These are phyloP conservation scores for Crambe crambe DNA, from an alignment of 37 sponge, comb jelly and placozoan species.

Conservation along the genomic window DNA sequence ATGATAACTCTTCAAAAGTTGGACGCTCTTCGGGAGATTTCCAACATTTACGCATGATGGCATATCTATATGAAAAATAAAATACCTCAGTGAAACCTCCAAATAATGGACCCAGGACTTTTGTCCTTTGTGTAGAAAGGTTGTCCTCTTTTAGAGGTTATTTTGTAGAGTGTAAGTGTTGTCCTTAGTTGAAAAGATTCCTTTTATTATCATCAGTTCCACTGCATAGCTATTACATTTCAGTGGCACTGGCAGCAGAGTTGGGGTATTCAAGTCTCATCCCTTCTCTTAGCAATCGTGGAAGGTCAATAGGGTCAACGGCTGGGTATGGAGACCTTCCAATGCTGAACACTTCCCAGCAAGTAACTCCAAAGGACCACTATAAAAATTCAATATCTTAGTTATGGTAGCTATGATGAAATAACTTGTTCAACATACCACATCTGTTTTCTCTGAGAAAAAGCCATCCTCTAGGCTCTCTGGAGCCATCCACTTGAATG, in stretches of 20 bases:
- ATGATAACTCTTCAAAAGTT: slow-evolving; percentile 12
- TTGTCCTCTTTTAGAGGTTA: no score
- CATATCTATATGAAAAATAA: no score
- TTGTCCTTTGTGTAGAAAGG: no score
- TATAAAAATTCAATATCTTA: neutral
- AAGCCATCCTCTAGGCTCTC: slow-evolving; percentile 24
- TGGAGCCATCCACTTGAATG: slow-evolving; percentile 40
- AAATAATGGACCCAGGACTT: no score
- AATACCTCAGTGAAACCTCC: no score
- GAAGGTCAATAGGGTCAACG: slow-evolving; percentile 13
- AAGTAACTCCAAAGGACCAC: slow-evolving; percentile 57
- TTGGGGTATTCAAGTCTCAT: slow-evolving; percentile 24
- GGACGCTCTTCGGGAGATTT: slow-evolving; percentile 19
- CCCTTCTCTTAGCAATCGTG: slow-evolving; percentile 11
- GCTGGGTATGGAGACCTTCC: slow-evolving; percentile 34
- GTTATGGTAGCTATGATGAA: neutral
- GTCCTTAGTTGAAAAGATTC: neutral
- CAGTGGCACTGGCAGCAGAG: slow-evolving; percentile 17
- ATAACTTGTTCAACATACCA: neutral
- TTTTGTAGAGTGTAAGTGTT: neutral
- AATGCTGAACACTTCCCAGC: slow-evolving; percentile 32
- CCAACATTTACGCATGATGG: slow-evolving; percentile 36
- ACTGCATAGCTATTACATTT: slow-evolving; percentile 12
- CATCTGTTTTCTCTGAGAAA: slow-evolving; percentile 30
- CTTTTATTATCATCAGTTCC: neutral